Evolutionary conservation across 1,140 invertebrate species (phyloP), one percentile per base, ranked within the genome.

Genomic region (Drosophila pseudoobscura): DNA sequence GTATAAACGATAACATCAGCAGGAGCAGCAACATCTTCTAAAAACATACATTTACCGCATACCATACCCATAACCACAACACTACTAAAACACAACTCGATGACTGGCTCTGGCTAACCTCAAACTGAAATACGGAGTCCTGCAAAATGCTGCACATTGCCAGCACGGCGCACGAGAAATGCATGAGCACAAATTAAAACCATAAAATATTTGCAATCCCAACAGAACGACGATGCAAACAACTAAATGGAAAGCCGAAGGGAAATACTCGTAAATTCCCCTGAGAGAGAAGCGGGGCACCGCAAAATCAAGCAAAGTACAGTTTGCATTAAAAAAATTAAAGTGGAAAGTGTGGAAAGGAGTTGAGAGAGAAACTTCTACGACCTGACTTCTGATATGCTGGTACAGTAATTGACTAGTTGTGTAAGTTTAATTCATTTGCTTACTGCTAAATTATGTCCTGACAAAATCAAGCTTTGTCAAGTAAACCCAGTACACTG

Each of bases 161-260:
- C 39, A 17, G 49, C 53, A 62, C 44, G 9, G 31, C 56, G 52
- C 57, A 56, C 51, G 60, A 49, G 63, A 41, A 65, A 70, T 74
- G 76, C 77, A 76, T 26, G 44, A 50, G 49, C 56, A 75, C 44
- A 69, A 87, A 82, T 87, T 82, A 87, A 87, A 87, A 72, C 70
- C 82, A 88, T 88, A 87, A 87, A 82, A 87, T 88, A 87, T 87
- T 87, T 87, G 74, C 82, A 87, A 88, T 78, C 82, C 78, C 61
- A 82, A 70, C 63, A 62, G 58, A 57, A 59, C 55, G 75, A 55
- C 22, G 20, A 29, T 31, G 39, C 59, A 57, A 74, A 64, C 46
- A 65, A 53, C 45, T 50, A 77, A 66, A 72, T 50, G 60, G 75
- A 60, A 68, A 78, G 53, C 61, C 63, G 70, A 29, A 61, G 53